These are phyloP conservation scores for Anagyrus pseudococci DNA, from an alignment of 2,888 invertebrate genomes.

Conservation along the genomic window DNA sequence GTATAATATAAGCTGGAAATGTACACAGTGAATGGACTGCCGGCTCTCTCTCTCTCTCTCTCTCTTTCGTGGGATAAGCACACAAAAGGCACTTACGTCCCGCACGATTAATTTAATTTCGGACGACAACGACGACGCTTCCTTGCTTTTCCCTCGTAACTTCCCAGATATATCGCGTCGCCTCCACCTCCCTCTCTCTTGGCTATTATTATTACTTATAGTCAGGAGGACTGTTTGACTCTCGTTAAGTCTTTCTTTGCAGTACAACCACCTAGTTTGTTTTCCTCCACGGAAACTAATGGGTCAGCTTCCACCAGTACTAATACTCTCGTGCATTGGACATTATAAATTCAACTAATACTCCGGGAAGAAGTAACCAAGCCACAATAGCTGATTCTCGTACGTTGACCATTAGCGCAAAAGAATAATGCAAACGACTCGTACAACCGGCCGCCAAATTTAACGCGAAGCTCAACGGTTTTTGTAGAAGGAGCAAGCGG, in stretches of 20 bases:
- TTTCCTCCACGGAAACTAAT: too few species aligned
- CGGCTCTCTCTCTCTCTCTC: constrained; percentile 37
- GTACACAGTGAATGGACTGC: background rate
- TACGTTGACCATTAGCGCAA: background rate
- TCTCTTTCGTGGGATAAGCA: constrained; percentile 55
- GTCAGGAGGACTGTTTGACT: background rate
- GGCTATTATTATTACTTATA: background rate
- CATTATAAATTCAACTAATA: too few species aligned
- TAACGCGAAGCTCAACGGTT: constrained; percentile 4
- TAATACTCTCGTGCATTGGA: too few species aligned
- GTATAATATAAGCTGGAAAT: constrained; percentile 15
- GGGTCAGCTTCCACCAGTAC: too few species aligned
- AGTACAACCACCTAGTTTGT: background rate
- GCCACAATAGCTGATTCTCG: too few species aligned
- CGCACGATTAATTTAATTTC: constrained; percentile 51
- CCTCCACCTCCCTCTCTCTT: too few species aligned
- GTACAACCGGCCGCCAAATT: background rate
- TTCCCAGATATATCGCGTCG: too few species aligned
- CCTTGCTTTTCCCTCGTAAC: constrained; percentile 21
- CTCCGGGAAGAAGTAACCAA: too few species aligned
- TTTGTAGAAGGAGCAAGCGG: constrained; percentile 16
- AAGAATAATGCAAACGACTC: background rate
- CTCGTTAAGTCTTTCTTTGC: background rate
- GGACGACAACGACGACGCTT: constrained; percentile 31
- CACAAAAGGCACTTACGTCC: constrained; percentile 46